These are phyloP conservation scores for Clistopyga incitator DNA, from an alignment of 2,888 invertebrate genomes.

Conservation along the genomic window DNA sequence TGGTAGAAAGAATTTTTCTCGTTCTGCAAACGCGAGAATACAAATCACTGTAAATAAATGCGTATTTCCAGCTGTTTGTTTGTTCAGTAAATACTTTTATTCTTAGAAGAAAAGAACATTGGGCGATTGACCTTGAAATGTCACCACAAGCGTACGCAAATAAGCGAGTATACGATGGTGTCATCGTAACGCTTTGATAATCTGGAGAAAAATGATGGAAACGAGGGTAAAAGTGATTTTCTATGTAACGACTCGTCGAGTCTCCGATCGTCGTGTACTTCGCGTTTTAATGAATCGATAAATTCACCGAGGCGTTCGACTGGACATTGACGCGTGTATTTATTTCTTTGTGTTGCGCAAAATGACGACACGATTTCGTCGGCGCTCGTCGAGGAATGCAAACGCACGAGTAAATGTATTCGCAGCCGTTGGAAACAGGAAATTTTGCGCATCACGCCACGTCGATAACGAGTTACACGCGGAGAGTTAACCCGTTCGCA, in stretches of 20 bases:
- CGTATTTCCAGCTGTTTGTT: too few relatives aligned
- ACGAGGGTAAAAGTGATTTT: too few relatives aligned
- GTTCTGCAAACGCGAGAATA: too few relatives aligned
- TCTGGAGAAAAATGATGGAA: too few relatives aligned
- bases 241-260: too few relatives aligned
- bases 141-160: too few relatives aligned
- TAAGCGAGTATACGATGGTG: too few relatives aligned
- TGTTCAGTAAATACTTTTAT: too few relatives aligned
- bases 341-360: background rate
- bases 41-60: background rate
- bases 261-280: too few relatives aligned
- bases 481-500: background rate
- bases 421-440: background rate
- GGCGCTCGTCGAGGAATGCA: background rate
- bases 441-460: constrained; percentile 28
- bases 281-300: background rate
- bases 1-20: background rate
- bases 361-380: background rate
- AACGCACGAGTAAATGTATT: background rate
- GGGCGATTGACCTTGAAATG: too few relatives aligned
- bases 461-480: constrained; percentile 5
- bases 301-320: background rate
- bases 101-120: too few relatives aligned
- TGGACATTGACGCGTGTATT: background rate
- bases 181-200: too few relatives aligned